Evolutionary conservation across 2,888 invertebrate genomes (phyloP).

Genomic region (Leucania comma): DNA sequence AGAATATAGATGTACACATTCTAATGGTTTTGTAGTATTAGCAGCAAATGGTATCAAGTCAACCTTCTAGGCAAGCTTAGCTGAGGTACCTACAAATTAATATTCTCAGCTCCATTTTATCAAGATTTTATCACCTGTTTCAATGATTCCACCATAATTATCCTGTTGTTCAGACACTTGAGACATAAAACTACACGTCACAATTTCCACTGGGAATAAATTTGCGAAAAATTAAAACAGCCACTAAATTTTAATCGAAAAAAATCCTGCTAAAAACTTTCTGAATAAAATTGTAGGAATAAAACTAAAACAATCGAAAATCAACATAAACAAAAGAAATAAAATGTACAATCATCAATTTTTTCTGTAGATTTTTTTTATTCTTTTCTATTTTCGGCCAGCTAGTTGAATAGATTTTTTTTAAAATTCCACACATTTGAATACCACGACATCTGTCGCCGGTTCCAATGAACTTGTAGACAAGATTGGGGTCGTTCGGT

Average conservation of each 20-base stretch:
- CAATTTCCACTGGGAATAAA: no score
- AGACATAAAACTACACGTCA: neutral
- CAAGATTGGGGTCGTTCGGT: neutral
- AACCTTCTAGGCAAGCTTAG: no score
- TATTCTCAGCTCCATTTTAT: no score
- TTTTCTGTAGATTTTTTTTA: neutral
- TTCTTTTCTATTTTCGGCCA: neutral
- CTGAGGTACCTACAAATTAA: no score
- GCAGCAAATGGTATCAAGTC: no score
- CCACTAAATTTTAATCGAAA: no score
- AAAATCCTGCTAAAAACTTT: neutral
- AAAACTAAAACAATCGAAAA: neutral
- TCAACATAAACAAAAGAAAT: neutral
- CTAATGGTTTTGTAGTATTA: no score
- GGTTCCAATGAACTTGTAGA: neutral
- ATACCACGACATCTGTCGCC: slow-evolving; percentile 23
- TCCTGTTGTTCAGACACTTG: no score
- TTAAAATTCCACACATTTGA: neutral
- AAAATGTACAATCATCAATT: neutral
- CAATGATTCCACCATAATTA: no score
- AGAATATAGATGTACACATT: no score
- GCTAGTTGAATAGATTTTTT: neutral
- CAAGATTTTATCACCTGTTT: no score
- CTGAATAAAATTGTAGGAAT: neutral
- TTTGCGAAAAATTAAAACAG: no score